Evolutionary conservation across 1,140 invertebrate species (phyloP), one percentile per base, ranked within the genome.

Genomic region (Hylaeus volcanicus): DNA sequence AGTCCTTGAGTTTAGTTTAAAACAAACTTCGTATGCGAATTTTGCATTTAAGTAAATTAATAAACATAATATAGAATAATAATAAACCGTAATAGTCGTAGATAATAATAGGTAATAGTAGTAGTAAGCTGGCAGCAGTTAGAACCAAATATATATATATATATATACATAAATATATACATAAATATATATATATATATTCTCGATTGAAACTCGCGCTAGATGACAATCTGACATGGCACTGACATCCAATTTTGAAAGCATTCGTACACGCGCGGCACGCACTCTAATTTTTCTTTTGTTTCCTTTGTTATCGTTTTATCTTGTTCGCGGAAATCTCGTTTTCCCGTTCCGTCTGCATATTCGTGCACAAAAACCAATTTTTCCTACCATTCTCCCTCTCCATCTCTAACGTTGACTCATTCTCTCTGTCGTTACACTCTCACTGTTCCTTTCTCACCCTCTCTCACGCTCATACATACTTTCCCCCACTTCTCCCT

Each of bases 61-160:
- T 91, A 90, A 92, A 91, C 89, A 83, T 92, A 91, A 90, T 88
- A 91, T 89, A 91, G 78, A 89, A 89, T 88, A 87, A 88, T 90
- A 82, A 88, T 90, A 89, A 90, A 88, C 68, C 74, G 77, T 90
- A 87, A 88, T 90, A 89, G 85, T 89, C 37, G 83, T 85, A 84
- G 81, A 86, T 91, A 91, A 89, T 92, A 91, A 90, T 91, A 91
- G 89, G 83, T 89, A 89, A 87, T 91, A 91, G 85, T 90, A 91
- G 43, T 92, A 92, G 82, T 92, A 92, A 91, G 88, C 90, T 92
- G 92, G 90, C 90, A 92, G 91, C 92, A 91, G 86, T 92, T 92
- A 92, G 88, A 92, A 92, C 89, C 91, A 91, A 89, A 64, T 6
- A 88, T 89, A 26, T 26, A 26, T 6, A 88, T 89, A 26, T 26